Evolutionary conservation across 2,888 invertebrate genomes (phyloP), one percentile per base, ranked within the genome.

Genomic region (Epistrophe eligans): DNA sequence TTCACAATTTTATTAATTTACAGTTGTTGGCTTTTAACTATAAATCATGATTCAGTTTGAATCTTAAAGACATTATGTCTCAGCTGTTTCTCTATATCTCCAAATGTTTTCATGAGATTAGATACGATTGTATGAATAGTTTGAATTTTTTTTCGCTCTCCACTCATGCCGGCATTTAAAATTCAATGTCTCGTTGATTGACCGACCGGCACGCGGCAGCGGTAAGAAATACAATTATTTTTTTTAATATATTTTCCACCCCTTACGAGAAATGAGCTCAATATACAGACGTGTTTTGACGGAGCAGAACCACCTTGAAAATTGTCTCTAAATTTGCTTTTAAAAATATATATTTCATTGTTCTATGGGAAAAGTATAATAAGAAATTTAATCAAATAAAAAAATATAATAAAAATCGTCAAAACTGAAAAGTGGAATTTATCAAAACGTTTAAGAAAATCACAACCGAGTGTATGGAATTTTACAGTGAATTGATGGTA

Each of bases 221-320:
- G 7, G 17, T 13, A 55, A 70, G 72, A 73, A 72, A 85, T 67
- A 72, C 48, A 67, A 35, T 17, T 15, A 35, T 48, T 84, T 90
- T 91, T 90, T 91, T 90, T 91, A 91, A 92, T 92, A 92, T 88
- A 91, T 91, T 91, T 88, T 90, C 90, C 90, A 90, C 90, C 91
- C 90, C 90, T 91, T 60, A 79, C 77, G 89, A 89, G 89, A 91
- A 91, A 90, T 90, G 89, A 89, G 89, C 90, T 92, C 91, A 92
- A 90, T 91, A 90, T 91, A 90, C 90, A 90, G 58, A 79, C 83
- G 79, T 87, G 87, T 83, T 84, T 80, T 77, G 76, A 76, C 72
- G 76, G 67, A 84, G 83, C 84, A 76, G 19, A 67, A 80, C 88
- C 80, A 88, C 84, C 84, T 88, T 80, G 84, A 88, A 66, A 66